Evolutionary conservation across 1,140 invertebrate genomes (phyloP).

Genomic region (Hirudo medicinalis): DNA sequence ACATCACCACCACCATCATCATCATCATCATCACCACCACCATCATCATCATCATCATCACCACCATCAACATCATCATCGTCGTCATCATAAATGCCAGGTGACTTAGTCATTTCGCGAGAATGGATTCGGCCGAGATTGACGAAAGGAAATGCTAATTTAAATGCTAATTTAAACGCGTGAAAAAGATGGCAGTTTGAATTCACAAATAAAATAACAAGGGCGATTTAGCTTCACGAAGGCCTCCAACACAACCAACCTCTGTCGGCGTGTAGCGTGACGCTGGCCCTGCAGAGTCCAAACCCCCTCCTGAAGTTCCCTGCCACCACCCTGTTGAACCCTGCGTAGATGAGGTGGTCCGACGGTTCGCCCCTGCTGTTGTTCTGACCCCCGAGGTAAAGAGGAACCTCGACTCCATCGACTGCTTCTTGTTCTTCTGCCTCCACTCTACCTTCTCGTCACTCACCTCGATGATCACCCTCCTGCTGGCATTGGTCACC

Average conservation of each 20-base stretch:
- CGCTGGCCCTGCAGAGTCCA: conserved; percentile 34
- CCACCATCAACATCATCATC: background rate
- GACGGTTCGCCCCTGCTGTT: conserved; percentile 26
- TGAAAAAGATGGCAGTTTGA: background rate
- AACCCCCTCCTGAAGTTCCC: conserved; percentile 33
- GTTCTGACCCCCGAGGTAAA: conserved; percentile 32
- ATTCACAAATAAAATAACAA: background rate
- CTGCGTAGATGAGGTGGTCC: conserved; percentile 32
- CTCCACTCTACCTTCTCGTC: conserved; percentile 34
- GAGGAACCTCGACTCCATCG: conserved; percentile 33
- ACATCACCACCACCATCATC: no score
- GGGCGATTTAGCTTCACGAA: background rate
- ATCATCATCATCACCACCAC: background rate
- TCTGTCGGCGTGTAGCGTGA: conserved; percentile 28
- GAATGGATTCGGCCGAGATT: no score
- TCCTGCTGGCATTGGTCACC: conserved; percentile 17
- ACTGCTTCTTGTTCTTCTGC: conserved; percentile 27
- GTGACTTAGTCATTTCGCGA: no score
- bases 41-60: background rate
- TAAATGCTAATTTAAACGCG: no score
- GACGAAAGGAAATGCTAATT: no score
- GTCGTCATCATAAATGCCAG: no score
- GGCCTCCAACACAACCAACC: conserved; percentile 6
- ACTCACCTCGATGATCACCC: conserved; percentile 26
- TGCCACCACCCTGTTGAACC: conserved; percentile 36